A percentile compares a stretch with the other conserved stretches of the same genome.
Evolutionary conservation across 1,140 invertebrate species (phyloP).

Genomic region (Zaprionus kolodkinae): DNA sequence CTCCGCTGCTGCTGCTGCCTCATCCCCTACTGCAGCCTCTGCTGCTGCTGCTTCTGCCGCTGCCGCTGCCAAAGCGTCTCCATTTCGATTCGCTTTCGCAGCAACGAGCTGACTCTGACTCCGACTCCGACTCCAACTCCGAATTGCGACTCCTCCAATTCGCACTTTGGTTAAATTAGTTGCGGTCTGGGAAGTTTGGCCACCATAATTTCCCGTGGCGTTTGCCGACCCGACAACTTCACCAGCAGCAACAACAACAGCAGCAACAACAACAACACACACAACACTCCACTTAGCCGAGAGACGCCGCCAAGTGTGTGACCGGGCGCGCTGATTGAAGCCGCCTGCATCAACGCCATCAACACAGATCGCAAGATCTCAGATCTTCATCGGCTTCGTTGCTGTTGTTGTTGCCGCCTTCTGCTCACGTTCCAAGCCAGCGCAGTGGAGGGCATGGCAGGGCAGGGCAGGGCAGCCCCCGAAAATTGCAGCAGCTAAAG

Average conservation of each 20-base stretch:
- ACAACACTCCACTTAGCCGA: slow-evolving; percentile 58
- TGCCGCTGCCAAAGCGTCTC: slow-evolving; percentile 36
- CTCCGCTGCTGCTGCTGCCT: background rate
- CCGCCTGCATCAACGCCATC: slow-evolving; percentile 79
- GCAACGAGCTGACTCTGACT: slow-evolving; percentile 47
- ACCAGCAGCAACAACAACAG: slow-evolving; percentile 60
- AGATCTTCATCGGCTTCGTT: slow-evolving; percentile 60
- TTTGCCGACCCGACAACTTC: slow-evolving; percentile 77
- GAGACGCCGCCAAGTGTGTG: slow-evolving; percentile 71
- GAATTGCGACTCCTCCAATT: slow-evolving; percentile 79
- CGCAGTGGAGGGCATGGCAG: background rate
- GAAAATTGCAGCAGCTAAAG: slow-evolving; percentile 79
- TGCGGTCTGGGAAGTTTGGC: slow-evolving; percentile 82
- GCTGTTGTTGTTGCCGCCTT: slow-evolving; percentile 34
- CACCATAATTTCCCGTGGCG: slow-evolving; percentile 82
- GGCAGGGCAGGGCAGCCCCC: slow-evolving; percentile 37
- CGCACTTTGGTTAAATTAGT: slow-evolving; percentile 83
- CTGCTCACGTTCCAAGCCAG: slow-evolving; percentile 10
- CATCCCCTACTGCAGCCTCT: slow-evolving; percentile 13
- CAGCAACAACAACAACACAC: slow-evolving; percentile 42
- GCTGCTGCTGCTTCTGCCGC: slow-evolving; percentile 24
- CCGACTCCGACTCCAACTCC: slow-evolving; percentile 56
- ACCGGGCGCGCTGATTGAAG: slow-evolving; percentile 75
- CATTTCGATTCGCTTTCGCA: slow-evolving; percentile 76
- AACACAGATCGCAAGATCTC: slow-evolving; percentile 60